A percentile compares a stretch with the other conserved stretches of the same genome.
These are phyloP conservation scores for Mystacides longicornis DNA, from an alignment of 2,888 invertebrate genomes.

Conservation along the genomic window DNA sequence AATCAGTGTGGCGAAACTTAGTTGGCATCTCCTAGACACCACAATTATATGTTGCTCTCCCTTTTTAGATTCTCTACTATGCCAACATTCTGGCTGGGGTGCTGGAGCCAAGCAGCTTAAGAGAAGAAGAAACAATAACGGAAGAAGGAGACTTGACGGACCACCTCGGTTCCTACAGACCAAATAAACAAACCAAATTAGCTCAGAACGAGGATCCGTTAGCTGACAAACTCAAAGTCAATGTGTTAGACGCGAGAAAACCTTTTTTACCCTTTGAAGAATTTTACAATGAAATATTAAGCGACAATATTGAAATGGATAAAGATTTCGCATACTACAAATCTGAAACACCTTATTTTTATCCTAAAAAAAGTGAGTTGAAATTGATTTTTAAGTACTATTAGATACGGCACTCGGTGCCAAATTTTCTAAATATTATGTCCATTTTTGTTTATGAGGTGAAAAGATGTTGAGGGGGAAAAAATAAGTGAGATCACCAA, in stretches of 20 bases:
- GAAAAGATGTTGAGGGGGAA: no score
- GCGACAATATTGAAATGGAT: conserved; percentile 90
- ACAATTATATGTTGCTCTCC: no score
- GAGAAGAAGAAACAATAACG: conserved; percentile 53
- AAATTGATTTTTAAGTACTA: background rate
- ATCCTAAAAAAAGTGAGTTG: conserved; percentile 16
- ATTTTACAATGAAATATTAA: conserved; percentile 90
- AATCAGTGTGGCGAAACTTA: no score
- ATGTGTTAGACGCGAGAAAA: conserved; percentile 72
- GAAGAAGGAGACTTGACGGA: conserved; percentile 40
- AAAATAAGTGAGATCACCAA: no score
- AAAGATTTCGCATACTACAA: conserved; percentile 88
- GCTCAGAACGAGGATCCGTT: conserved; percentile 52
- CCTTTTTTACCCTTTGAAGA: conserved; percentile 81
- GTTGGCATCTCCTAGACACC: no score
- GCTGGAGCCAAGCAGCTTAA: conserved; percentile 57
- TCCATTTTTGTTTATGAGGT: no score
- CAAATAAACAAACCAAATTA: conserved; percentile 40
- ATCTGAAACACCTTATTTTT: conserved; percentile 46
- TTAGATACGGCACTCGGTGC: no score
- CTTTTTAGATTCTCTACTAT: conserved; percentile 71
- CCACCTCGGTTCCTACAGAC: conserved; percentile 38
- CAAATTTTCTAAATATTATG: no score
- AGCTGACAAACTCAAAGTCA: conserved; percentile 52
- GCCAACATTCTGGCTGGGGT: conserved; percentile 82